phyloP scores from a whole-genome alignment of 2,113 vertebrate genomes.

The Tringa solitaria region DNA sequence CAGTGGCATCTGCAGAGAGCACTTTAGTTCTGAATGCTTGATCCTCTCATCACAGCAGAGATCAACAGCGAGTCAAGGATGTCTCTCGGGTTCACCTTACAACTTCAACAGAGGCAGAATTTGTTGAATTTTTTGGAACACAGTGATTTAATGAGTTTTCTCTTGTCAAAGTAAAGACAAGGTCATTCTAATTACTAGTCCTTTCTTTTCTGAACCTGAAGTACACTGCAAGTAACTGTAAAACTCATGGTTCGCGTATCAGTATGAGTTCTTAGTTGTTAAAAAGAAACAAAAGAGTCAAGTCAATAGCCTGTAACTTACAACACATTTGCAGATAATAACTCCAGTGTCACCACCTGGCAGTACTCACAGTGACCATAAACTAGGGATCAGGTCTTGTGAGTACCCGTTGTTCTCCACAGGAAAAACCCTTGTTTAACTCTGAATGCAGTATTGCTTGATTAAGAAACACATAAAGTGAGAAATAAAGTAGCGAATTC shows the following conservation, averaged over 20 bases:
- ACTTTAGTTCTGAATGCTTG: conserved; percentile 22
- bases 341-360: background rate
- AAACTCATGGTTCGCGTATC: background rate
- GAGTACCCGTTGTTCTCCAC: background rate
- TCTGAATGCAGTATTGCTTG: background rate
- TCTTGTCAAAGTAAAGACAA: background rate
- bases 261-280: background rate
- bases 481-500: background rate
- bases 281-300: background rate
- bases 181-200: background rate
- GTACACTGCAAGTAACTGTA: background rate
- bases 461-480: background rate
- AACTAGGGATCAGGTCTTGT: background rate
- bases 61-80: conserved; percentile 35
- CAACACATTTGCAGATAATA: background rate
- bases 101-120: background rate
- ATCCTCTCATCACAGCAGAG: conserved; percentile 29
- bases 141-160: background rate
- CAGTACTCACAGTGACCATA: background rate
- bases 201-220: background rate
- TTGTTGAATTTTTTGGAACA: background rate
- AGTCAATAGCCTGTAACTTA: background rate
- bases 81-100: background rate
- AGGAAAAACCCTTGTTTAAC: background rate
- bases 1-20: conserved; percentile 46